Evolutionary conservation across 2,888 invertebrate genomes (phyloP).

Genomic region (Rotaria socialis): DNA sequence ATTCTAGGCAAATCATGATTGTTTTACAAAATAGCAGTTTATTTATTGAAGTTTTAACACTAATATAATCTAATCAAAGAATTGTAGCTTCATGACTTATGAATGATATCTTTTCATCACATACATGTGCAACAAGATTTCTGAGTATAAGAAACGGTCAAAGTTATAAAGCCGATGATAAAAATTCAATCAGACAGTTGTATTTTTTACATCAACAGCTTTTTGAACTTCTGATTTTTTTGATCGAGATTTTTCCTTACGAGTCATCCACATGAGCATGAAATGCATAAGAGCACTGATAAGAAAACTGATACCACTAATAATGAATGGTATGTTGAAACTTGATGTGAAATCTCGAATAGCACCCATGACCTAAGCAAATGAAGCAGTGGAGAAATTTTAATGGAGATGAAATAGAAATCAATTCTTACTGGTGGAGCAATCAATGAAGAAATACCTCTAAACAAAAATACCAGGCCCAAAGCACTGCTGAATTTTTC

Average conservation of each 20-base stretch:
- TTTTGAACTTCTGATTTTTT: background rate
- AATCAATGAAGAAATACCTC: constrained; percentile 8
- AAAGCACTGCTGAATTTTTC: background rate
- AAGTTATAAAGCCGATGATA: too few species aligned
- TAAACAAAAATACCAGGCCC: background rate
- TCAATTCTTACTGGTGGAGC: constrained; percentile 10
- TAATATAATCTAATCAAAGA: too few species aligned
- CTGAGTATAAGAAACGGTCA: too few species aligned
- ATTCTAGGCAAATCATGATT: too few species aligned
- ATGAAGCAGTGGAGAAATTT: background rate
- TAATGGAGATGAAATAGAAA: background rate
- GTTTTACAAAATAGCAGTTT: too few species aligned
- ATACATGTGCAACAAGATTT: too few species aligned
- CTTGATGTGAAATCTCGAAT: background rate
- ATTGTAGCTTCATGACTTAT: too few species aligned
- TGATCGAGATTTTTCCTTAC: background rate
- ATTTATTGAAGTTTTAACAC: too few species aligned
- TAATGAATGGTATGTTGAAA: background rate
- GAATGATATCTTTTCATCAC: too few species aligned
- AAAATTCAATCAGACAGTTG: too few species aligned
- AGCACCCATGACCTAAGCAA: background rate
- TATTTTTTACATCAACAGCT: background rate
- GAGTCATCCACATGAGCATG: background rate
- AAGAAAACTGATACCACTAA: background rate
- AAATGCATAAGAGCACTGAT: constrained; percentile 10